phyloP scores from a whole-genome alignment of 2,888 invertebrate genomes.

The Dascillus cervinus region DNA sequence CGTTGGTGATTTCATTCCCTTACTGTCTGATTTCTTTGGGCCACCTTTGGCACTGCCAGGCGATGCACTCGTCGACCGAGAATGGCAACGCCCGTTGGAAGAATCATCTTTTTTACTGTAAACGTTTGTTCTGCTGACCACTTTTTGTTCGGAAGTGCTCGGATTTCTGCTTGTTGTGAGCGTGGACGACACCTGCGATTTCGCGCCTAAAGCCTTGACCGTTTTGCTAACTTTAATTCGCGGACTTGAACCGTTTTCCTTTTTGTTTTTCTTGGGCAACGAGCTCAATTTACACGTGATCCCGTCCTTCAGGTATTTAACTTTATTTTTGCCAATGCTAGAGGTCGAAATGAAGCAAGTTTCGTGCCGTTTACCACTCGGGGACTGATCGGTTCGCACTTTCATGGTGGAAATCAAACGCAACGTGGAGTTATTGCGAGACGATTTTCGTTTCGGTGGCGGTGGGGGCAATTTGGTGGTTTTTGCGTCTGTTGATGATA shows the following conservation, averaged over 20 bases:
- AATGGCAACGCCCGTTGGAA: not conserved
- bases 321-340: conserved; percentile 45
- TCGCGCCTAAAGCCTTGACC: conserved; percentile 26
- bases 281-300: conserved; percentile 51
- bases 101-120: conserved; percentile 37
- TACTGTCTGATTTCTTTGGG: too few species aligned
- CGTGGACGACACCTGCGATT: conserved; percentile 34
- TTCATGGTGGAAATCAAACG: conserved; percentile 54
- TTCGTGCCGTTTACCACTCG: conserved; percentile 41
- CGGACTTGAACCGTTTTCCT: conserved; percentile 23
- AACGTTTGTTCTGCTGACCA: conserved; percentile 32
- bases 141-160: conserved; percentile 40
- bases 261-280: conserved; percentile 12
- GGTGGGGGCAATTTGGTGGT: conserved; percentile 56
- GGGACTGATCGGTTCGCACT: conserved; percentile 30
- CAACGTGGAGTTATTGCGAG: conserved; percentile 62
- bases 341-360: conserved; percentile 43
- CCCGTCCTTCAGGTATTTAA: conserved; percentile 55
- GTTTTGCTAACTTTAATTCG: conserved; percentile 31
- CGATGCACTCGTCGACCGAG: not conserved
- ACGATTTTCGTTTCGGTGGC: conserved; percentile 69
- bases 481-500: conserved; percentile 60
- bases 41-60: too few species aligned
- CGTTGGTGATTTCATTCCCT: too few species aligned
- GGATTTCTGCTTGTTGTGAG: conserved; percentile 36